Evolutionary conservation across 2,888 invertebrate genomes (phyloP), one percentile per base, ranked within the genome.

Genomic region (Timandra comae): DNA sequence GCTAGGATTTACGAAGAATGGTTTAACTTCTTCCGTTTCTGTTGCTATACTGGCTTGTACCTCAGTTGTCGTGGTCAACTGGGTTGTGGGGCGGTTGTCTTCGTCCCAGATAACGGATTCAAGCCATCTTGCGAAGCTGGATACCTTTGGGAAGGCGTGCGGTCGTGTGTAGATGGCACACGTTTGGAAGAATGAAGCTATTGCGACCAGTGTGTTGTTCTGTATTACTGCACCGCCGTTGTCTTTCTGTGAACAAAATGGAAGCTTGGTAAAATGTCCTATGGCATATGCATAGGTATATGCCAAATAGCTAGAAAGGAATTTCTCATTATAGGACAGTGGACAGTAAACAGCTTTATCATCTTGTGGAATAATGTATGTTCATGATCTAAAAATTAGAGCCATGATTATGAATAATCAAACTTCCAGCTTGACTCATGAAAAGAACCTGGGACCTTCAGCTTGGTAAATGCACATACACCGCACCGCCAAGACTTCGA

Each of bases 31-130:
- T 3, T 54, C 49, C 0, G 51, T 47, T 19, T 51, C 49, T 1
- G 48, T 30, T 0, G 9, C 33, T 3, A 63, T 65, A 2, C 37
- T 8, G 3, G 8, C 2, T 24, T 10, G 10, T 10, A 5, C 6
- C 16, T 16, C 16, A 0, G 55, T 50, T 0, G 48, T 43, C 0
- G 48, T 10, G 1, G 43, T 21, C 3, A 43, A 21, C 1, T 33
- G 20, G 0, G 63, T 62, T 0, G 72, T 69, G 0, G 77, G 78
- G 2, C 66, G 63, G 28, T 54, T 63, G 23, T 67, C 56, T 3
- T 84, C 82, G 30, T 85, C 84, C 82, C 82, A 85, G 22, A 85
- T 77, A n/a, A 75, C 54, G 1, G 73, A 64, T 46, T 80, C 70
- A 3, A 82, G 37, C 84, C 84, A 85, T 28, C 57, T 50, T 1